Conservation (phyloP, 1,140 invertebrate species). For the Nomia melanderi region DNA sequence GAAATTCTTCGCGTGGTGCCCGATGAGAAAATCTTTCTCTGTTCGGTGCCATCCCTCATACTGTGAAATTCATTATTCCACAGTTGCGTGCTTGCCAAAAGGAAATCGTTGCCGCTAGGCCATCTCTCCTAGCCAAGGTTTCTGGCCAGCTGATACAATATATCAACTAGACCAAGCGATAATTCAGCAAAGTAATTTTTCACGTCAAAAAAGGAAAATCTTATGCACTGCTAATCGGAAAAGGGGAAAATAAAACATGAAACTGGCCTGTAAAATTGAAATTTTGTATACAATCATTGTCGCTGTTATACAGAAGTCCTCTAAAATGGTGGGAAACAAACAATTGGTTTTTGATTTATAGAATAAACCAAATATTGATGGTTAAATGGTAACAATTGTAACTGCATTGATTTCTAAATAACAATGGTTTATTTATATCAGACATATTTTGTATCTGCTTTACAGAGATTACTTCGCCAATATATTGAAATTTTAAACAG, state of each 20-base stretch:
- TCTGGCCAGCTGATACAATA: constrained; percentile 41
- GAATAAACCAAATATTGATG: no score
- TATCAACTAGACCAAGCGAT: constrained; percentile 21
- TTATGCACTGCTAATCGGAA: constrained; percentile 45
- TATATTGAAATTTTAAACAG: no score
- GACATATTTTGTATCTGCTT: no score
- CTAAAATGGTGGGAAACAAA: no score
- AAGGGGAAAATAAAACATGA: constrained; percentile 25
- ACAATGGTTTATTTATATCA: no score
- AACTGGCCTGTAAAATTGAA: neutral
- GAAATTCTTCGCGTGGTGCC: neutral
- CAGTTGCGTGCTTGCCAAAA: constrained; percentile 48
- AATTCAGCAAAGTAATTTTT: constrained; percentile 41
- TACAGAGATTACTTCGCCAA: no score
- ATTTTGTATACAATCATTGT: neutral
- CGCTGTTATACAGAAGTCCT: no score
- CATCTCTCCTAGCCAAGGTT: constrained; percentile 12
- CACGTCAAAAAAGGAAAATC: constrained; percentile 35
- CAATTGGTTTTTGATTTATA: no score
- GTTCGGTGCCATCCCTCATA: constrained; percentile 17
- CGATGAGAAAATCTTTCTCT: constrained; percentile 23
- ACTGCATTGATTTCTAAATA: no score
- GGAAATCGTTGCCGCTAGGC: constrained; percentile 42
- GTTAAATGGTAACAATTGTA: no score
- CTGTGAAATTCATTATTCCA: constrained; percentile 47